A percentile compares a stretch with the other conserved stretches of the same genome.
Evolutionary conservation across 2,797 vertebrate species (phyloP).

Genomic region (Argentina silus): DNA sequence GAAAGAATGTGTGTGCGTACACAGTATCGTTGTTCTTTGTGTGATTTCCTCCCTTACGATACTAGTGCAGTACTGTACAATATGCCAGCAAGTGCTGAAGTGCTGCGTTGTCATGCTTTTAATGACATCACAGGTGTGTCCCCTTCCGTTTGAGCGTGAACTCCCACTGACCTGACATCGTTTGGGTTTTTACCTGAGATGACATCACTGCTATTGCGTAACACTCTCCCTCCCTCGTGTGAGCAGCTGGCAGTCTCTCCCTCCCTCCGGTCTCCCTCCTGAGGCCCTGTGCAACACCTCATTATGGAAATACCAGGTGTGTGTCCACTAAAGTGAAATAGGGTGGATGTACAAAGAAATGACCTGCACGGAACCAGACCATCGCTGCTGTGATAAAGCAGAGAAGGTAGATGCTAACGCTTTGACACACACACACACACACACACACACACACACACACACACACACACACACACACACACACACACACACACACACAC

Average conservation of each 20-base stretch:
- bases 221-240: slow-evolving; percentile 28
- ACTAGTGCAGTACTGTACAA: not conserved
- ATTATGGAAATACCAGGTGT: slow-evolving; percentile 59
- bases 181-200: slow-evolving; percentile 62
- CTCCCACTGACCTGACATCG: slow-evolving; percentile 59
- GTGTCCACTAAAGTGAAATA: slow-evolving; percentile 38
- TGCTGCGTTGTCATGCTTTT: not conserved
- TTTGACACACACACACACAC: not conserved
- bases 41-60: not conserved
- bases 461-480: not conserved
- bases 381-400: not conserved
- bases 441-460: not conserved
- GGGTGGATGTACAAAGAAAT: slow-evolving; percentile 20
- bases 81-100: not conserved
- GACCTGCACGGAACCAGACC: not conserved
- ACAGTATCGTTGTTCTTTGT: not conserved
- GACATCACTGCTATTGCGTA: slow-evolving; percentile 59
- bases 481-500: not conserved
- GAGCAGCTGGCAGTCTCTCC: slow-evolving; percentile 37
- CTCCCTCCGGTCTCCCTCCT: slow-evolving; percentile 41
- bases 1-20: not conserved
- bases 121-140: slow-evolving; percentile 61
- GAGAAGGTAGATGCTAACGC: not conserved
- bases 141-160: slow-evolving; percentile 40
- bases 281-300: slow-evolving; percentile 50